Conservation (phyloP, 2,888 invertebrate species). For the Byasa hedistus region DNA sequence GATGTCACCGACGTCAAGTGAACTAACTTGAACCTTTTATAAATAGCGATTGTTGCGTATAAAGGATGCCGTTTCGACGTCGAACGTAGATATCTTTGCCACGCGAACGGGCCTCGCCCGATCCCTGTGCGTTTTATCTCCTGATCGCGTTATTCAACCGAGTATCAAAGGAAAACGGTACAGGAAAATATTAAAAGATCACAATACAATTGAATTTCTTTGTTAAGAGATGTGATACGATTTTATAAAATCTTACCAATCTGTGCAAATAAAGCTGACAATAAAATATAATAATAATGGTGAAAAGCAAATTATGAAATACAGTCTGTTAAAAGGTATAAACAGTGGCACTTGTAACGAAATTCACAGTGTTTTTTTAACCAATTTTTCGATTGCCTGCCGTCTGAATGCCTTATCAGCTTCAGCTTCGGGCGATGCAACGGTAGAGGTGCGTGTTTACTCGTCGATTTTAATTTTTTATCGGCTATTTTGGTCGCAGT, state of each 20-base stretch:
- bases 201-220: constrained; percentile 48
- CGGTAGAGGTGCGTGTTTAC: constrained; percentile 53
- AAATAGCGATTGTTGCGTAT: constrained; percentile 43
- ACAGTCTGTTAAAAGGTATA: constrained; percentile 16
- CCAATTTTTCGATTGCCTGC: constrained; percentile 28
- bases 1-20: constrained; percentile 31
- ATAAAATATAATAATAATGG: background rate
- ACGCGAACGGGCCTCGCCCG: constrained; percentile 52
- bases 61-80: constrained; percentile 9
- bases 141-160: constrained; percentile 75
- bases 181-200: constrained; percentile 64
- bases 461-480: constrained; percentile 64
- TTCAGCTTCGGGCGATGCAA: constrained; percentile 50
- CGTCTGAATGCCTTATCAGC: constrained; percentile 43
- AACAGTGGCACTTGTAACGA: constrained; percentile 19
- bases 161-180: constrained; percentile 73
- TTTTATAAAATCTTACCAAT: constrained; percentile 19
- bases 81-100: constrained; percentile 51
- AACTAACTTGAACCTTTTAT: constrained; percentile 47
- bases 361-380: constrained; percentile 34
- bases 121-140: constrained; percentile 70
- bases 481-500: constrained; percentile 61
- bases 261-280: constrained; percentile 6
- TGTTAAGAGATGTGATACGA: constrained; percentile 36
- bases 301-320: constrained; percentile 9